Base-by-base conservation (phyloP, 23 tunicate genomes). In the Ciona savignyi region DNA sequence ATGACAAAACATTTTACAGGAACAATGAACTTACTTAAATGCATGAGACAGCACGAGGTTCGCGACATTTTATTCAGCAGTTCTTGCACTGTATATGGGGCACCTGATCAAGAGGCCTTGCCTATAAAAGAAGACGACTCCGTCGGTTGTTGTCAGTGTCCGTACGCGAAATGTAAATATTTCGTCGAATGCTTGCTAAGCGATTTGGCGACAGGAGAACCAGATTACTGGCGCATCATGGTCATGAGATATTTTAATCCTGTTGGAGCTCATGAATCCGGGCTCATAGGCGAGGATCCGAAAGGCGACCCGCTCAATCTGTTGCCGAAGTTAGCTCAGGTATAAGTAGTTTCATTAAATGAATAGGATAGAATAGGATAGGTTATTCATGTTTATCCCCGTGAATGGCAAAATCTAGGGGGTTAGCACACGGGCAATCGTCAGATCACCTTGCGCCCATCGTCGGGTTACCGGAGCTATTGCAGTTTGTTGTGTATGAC, bases 161-260 rank as follows among this genome's bases (percentile, higher is more conserved):
- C 99, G 3, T 95, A 95, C 74, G 99, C 96, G 11, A 88, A 85
- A 75, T 84, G 90, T 83, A 95, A 95, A 64, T 95, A 78, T 73
- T 71, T 95, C 29, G 75, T 73, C 25, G 99, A 95, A 67, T 74
- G 83, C 28, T 70, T 95, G 30, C 72, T 95, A 4, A 63, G 77
- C 34, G 99, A 95, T 35, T 30, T 95, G 68, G 83, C 83, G 32
- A 51, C 25, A 1, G 90, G 87, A 0, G 90, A 83, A 67, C 86
- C 90, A 31, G 80, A 83, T 26, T 84, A 42, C 65, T 90, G 97
- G 90, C 65, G 78, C 32, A 84, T 90, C 2, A 60, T 90, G 6
- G 71, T 90, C 74, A 84, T 90, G 90, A 61, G 97, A 33, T 95
- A 95, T 63, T 95, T 95, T 77, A 95, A 95, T 70, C 99, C 99